These are phyloP conservation scores for Sebastiscus albofasciatus DNA, from an alignment of 2,797 vertebrate genomes.

Conservation along the genomic window DNA sequence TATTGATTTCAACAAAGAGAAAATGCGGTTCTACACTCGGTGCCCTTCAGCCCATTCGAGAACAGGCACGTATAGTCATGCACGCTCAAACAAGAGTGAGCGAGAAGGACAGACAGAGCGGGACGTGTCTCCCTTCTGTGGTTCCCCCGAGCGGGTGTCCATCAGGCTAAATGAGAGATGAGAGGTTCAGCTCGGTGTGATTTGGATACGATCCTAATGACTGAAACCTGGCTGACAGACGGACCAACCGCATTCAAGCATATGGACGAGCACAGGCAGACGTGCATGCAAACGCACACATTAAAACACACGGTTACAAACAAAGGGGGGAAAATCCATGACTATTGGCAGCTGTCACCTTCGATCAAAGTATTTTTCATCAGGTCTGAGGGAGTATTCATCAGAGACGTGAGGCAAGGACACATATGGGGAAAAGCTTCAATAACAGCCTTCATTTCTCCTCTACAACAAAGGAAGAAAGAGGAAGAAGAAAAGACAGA, in stretches of 20 bases:
- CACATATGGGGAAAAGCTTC: conserved; percentile 28
- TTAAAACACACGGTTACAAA: neutral
- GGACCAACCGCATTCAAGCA: conserved; percentile 39
- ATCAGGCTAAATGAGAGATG: conserved; percentile 78
- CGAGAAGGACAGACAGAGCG: conserved; percentile 56
- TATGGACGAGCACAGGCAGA: conserved; percentile 21
- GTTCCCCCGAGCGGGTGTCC: conserved; percentile 61
- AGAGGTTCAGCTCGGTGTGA: conserved; percentile 62
- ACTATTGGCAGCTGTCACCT: conserved; percentile 57
- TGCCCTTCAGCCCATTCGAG: conserved; percentile 61
- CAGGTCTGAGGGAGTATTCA: conserved; percentile 25
- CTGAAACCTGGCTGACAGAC: conserved; percentile 53
- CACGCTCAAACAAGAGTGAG: conserved; percentile 50
- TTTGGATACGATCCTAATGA: conserved; percentile 71
- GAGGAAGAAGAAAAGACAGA: neutral
- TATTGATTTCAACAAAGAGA: conserved; percentile 18
- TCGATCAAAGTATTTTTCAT: conserved; percentile 46
- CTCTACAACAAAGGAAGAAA: conserved; percentile 23
- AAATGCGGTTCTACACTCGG: conserved; percentile 27
- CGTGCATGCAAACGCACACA: neutral
- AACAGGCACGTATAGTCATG: conserved; percentile 56
- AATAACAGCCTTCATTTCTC: conserved; percentile 42
- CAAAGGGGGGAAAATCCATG: conserved; percentile 31
- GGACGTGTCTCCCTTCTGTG: conserved; percentile 51
- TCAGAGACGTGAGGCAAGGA: conserved; percentile 38